Evolutionary conservation across 2,888 invertebrate genomes (phyloP).

Genomic region (Alentia gelatinosa): DNA sequence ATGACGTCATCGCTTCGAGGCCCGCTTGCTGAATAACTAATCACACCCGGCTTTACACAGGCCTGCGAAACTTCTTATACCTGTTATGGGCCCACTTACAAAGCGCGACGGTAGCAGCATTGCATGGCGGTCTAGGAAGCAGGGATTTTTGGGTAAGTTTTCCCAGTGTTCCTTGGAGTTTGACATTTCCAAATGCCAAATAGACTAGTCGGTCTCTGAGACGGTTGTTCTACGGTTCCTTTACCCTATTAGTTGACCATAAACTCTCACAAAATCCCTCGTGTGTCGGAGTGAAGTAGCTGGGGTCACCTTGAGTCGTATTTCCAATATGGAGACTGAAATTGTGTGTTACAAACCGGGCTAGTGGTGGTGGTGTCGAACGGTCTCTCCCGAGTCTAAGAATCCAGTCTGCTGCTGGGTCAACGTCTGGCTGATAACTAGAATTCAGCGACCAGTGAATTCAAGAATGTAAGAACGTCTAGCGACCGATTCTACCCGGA

Average conservation of each 20-base stretch:
- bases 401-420: too few species aligned
- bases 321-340: slow-evolving; percentile 50
- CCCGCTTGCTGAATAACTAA: too few species aligned
- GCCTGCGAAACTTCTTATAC: too few species aligned
- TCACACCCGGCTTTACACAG: too few species aligned
- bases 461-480: too few species aligned
- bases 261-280: neutral
- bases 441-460: too few species aligned
- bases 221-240: neutral
- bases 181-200: slow-evolving; percentile 47
- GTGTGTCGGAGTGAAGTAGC: neutral
- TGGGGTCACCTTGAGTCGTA: slow-evolving; percentile 20
- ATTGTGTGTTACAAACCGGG: neutral
- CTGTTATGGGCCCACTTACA: too few species aligned
- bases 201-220: neutral
- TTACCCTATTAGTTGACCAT: neutral
- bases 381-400: too few species aligned
- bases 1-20: too few species aligned
- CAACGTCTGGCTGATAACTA: too few species aligned
- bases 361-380: neutral
- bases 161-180: slow-evolving; percentile 79
- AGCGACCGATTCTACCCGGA: too few species aligned
- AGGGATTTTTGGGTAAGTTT: slow-evolving; percentile 80
- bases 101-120: slow-evolving; percentile 67
- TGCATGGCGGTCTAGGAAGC: slow-evolving; percentile 80